These are phyloP conservation scores for Dicranocentrus wangi DNA, from an alignment of 2,888 invertebrate genomes.

Conservation along the genomic window DNA sequence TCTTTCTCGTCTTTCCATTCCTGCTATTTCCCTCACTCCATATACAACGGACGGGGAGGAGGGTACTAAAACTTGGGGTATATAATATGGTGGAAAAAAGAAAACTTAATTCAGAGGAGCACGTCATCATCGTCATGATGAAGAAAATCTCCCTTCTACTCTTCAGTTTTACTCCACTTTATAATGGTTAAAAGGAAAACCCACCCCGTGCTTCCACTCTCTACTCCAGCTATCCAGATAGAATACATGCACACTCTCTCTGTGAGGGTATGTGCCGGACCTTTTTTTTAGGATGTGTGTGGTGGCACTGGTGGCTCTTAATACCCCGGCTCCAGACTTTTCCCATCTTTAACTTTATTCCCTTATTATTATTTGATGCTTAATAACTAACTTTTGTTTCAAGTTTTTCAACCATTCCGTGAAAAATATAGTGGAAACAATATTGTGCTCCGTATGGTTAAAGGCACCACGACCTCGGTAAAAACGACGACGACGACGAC, in stretches of 20 bases:
- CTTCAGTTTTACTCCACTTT: slow-evolving; percentile 35
- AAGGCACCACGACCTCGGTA: not conserved
- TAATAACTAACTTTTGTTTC: slow-evolving; percentile 5
- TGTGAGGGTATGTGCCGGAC: no score
- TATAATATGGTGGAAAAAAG: no score
- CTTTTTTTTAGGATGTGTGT: not conserved
- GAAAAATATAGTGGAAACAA: not conserved
- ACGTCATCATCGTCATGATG: slow-evolving; percentile 9
- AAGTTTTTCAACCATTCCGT: not conserved
- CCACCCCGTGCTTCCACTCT: no score
- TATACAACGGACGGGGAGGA: no score
- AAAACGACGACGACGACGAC: not conserved
- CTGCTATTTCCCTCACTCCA: not conserved
- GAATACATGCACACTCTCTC: no score
- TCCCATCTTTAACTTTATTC: slow-evolving; percentile 45
- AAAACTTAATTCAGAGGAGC: slow-evolving; percentile 28
- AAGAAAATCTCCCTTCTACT: slow-evolving; percentile 51
- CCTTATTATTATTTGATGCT: slow-evolving; percentile 8
- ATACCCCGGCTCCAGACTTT: slow-evolving; percentile 50
- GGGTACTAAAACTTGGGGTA: slow-evolving; percentile 8
- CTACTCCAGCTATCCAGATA: no score
- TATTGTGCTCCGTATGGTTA: not conserved
- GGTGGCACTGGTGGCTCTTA: slow-evolving; percentile 1
- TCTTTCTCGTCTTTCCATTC: slow-evolving; percentile 8
- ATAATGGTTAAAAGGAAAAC: not conserved